Base-by-base conservation (phyloP, 2,797 vertebrate species). In the Denticeps clupeoides region DNA sequence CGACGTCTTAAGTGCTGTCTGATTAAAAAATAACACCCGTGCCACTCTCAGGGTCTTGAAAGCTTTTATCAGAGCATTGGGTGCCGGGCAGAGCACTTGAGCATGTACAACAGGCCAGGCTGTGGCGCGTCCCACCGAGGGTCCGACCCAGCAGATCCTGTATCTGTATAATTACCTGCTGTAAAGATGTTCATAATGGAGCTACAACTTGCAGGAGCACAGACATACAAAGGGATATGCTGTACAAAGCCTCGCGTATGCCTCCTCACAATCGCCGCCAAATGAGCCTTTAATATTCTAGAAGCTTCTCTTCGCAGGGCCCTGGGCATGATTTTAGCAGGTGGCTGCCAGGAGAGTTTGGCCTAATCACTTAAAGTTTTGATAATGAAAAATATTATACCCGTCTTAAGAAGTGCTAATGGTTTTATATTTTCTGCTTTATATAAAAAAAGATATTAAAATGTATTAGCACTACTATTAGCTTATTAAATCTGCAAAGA, bases 11-110 rank as follows among this genome's bases (percentile, higher is more conserved):
- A 65, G 56, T 59, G 51, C 25, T 53, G 48, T 38, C 51, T 62
- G 52, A 66, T 59, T 60, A 55, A 62, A 66, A 60, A 55, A 55
- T 32, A 58, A 66, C 53, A 59, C 42, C 41, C 18, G 31, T 49
- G 45, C 53, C 51, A 41, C 35, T 42, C 31, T 42, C 28, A 41
- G 44, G 43, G 27, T 19, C 35, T 51, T 57, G 38, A 32, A 52
- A 55, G 58, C 41, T 41, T 21, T 60, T 55, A 40, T 25, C 27
- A 45, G 44, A 19, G 29, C 42, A 56, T 31, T 7, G 15, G 33
- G 43, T 41, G 55, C 45, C 43, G 41, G 35, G 25, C 12, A 18
- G 42, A 45, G 55, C 49, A n/a, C n/a, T n/a, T 28, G 22, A 47
- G 18, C 35, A 38, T 45, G 31, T 32, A 15, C 35, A 45, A n/a